phyloP scores from a whole-genome alignment of 1,140 invertebrate genomes.

The Mizuhopecten yessoensis region DNA sequence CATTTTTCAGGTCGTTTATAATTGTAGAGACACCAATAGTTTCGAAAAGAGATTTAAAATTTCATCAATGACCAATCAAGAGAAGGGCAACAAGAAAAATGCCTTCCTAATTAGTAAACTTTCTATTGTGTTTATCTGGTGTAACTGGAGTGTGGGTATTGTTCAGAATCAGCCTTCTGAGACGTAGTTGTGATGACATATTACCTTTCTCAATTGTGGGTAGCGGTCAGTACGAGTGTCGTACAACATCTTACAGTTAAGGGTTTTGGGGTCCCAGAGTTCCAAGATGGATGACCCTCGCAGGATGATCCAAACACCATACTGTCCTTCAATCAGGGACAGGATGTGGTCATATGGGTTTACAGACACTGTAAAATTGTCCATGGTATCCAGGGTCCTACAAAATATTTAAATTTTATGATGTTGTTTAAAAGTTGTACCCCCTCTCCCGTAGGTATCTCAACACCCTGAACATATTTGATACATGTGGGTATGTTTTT shows the following conservation, averaged over 20 bases:
- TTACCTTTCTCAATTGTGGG: constrained; percentile 83
- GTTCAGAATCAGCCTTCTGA: too few species aligned
- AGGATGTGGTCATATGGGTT: constrained; percentile 83
- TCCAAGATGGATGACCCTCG: constrained; percentile 85
- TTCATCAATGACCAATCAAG: too few species aligned
- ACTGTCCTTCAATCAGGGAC: constrained; percentile 76
- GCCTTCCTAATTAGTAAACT: too few species aligned
- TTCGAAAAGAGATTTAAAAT: too few species aligned
- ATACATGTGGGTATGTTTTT: background rate
- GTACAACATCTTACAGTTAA: constrained; percentile 84
- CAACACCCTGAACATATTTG: background rate
- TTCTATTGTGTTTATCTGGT: too few species aligned
- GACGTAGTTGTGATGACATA: background rate
- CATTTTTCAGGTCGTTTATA: too few species aligned
- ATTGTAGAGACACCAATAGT: too few species aligned
- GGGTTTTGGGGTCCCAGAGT: constrained; percentile 83
- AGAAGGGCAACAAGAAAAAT: too few species aligned
- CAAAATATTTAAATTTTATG: constrained; percentile 58
- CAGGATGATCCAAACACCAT: constrained; percentile 85
- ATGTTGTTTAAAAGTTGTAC: background rate
- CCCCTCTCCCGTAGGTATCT: too few species aligned
- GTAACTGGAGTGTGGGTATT: too few species aligned
- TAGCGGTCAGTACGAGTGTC: constrained; percentile 84
- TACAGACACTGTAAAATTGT: constrained; percentile 83
- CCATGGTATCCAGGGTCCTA: constrained; percentile 84